Percentiles rank a stretch among this genome's conserved stretches.
Evolutionary conservation across 2,113 vertebrate genomes (phyloP).

Genomic region (Cyphomyrus plagiostoma): DNA sequence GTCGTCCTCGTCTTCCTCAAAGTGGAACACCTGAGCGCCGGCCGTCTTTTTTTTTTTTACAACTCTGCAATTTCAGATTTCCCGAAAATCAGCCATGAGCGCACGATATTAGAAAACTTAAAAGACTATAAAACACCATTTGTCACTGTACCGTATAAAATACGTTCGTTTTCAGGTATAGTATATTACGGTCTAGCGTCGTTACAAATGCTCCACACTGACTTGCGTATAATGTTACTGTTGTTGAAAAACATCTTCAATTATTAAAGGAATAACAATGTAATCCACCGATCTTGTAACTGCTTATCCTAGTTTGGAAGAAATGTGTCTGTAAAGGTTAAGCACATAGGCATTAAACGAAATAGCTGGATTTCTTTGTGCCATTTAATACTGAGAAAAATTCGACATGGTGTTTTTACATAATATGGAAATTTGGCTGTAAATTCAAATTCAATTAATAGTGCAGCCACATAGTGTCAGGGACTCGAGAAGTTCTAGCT

Average conservation of each 20-base stretch:
- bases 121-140: neutral
- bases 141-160: neutral
- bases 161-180: neutral
- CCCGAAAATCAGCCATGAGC: neutral
- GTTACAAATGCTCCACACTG: neutral
- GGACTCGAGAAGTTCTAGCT: no score
- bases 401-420: neutral
- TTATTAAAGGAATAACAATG: neutral
- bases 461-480: neutral
- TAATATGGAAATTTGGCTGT: neutral
- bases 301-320: neutral
- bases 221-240: neutral
- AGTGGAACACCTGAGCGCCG: neutral
- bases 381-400: neutral
- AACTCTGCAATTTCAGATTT: neutral
- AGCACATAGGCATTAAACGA: neutral
- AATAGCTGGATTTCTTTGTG: neutral
- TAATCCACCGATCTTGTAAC: neutral
- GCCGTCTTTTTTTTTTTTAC: no score
- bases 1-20: neutral
- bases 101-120: neutral
- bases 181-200: neutral
- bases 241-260: constrained; percentile 4
- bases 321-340: neutral
- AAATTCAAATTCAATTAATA: neutral